Evolutionary conservation across 2,797 vertebrate genomes (phyloP).

Genomic region (Notolepis coatsorum): DNA sequence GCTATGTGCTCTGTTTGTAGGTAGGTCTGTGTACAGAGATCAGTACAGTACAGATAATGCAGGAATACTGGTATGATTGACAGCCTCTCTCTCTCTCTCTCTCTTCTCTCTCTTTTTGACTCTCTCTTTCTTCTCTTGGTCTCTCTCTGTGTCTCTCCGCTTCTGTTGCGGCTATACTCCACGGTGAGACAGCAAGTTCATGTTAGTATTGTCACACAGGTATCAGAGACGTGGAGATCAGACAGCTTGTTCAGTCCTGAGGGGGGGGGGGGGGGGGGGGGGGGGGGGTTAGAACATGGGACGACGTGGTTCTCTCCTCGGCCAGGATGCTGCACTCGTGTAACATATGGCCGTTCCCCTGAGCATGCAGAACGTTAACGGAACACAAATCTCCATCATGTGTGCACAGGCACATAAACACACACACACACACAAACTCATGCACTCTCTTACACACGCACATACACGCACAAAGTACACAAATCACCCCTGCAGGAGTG

Average conservation of each 20-base stretch:
- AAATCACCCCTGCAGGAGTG: not conserved
- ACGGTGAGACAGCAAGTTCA: too few species aligned
- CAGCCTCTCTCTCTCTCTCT: too few species aligned
- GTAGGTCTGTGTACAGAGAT: too few species aligned
- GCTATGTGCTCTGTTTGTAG: too few species aligned
- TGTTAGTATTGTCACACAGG: too few species aligned
- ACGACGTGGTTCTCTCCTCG: conserved; percentile 54
- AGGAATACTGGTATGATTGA: too few species aligned
- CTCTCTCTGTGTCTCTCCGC: too few species aligned
- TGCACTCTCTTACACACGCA: too few species aligned
- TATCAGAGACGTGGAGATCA: conserved; percentile 44
- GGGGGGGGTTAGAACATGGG: conserved; percentile 36
- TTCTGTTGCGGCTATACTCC: too few species aligned
- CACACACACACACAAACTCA: not conserved
- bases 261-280: conserved; percentile 13
- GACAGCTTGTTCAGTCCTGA: conserved; percentile 22
- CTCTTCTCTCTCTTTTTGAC: too few species aligned
- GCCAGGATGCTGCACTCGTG: conserved; percentile 21
- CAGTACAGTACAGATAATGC: too few species aligned
- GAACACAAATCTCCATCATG: conserved; percentile 64
- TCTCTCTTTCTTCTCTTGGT: too few species aligned
- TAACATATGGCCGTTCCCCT: conserved; percentile 63
- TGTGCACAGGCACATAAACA: conserved; percentile 21
- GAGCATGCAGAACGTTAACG: conserved; percentile 40
- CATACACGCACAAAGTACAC: conserved; percentile 1